Conservation (phyloP, 2,888 invertebrate species). For the Tiphia femorata region DNA sequence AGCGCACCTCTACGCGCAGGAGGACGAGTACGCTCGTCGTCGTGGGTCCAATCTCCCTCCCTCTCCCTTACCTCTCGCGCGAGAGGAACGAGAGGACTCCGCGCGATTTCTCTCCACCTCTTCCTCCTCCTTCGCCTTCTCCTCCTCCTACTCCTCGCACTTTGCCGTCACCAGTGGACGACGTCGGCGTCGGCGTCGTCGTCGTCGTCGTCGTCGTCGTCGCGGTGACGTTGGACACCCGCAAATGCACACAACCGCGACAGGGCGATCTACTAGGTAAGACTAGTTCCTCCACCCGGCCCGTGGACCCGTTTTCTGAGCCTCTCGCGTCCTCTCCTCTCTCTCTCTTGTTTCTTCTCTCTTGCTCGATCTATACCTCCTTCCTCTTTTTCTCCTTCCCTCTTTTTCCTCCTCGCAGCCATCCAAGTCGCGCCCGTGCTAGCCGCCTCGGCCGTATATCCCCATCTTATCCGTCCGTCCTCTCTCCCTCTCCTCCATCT, state of each 20-base stretch:
- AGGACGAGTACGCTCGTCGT: not conserved
- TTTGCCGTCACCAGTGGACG: too few species aligned
- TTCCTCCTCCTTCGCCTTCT: conserved; percentile 40
- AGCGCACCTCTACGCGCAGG: not conserved
- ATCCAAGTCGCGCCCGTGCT: too few species aligned
- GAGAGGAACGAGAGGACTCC: conserved; percentile 3
- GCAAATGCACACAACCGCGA: conserved; percentile 41
- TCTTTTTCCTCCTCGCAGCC: conserved; percentile 11
- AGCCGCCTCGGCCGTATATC: conserved; percentile 11
- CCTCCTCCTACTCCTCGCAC: too few species aligned
- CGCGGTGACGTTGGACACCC: conserved; percentile 22
- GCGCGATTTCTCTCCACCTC: conserved; percentile 17
- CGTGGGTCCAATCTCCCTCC: conserved; percentile 17
- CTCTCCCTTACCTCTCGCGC: conserved; percentile 8
- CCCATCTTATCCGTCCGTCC: conserved; percentile 5
- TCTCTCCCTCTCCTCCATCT: conserved; percentile 5
- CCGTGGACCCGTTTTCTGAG: conserved; percentile 47
- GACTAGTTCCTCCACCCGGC: conserved; percentile 52
- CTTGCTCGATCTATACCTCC: not conserved
- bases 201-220: too few species aligned
- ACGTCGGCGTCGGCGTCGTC: too few species aligned
- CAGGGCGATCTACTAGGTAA: conserved; percentile 52
- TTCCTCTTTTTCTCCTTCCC: conserved; percentile 12
- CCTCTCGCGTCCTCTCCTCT: conserved; percentile 15
- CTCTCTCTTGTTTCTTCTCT: conserved; percentile 3